Base-by-base conservation (phyloP, 2,113 vertebrate genomes). In the Sphyrna mokarran region DNA sequence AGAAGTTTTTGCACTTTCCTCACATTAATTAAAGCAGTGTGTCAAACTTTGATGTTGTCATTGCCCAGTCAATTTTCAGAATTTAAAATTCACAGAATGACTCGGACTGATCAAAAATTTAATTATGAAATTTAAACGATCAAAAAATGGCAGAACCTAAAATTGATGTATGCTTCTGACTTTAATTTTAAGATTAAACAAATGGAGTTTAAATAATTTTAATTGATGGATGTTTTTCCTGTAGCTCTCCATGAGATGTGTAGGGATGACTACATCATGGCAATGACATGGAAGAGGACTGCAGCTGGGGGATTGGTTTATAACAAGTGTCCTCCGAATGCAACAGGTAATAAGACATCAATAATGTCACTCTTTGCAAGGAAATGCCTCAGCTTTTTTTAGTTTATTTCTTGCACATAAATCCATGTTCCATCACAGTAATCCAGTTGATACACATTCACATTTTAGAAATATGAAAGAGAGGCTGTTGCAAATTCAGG, bases 301-400 rank as follows among this genome's bases (percentile, higher is more conserved):
- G 98, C 99, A 0, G 99, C 98, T 0, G 99, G 99, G 85, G 99
- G 99, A 96, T 98, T 98, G 9, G 98, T 99, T 97, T 99, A 99
- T 97, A 99, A 99, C 97, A 99, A 99, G 96, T 99, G 99, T 97
- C 99, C 99, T 96, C 98, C 99, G 96, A 99, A 99, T 0, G 98
- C 99, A 97, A 99, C 99, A 95, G 99, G 99, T 99, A 96, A 98
- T 54, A 76, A 14, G 20, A 29, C 48, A 23, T 29, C 37, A 70
- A 29, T 70, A 72, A 69, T 37, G 23, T 26, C 40, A 68, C 58
- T 5, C 40, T 54, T 14, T 14, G 5, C 26, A 90, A 16, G 13
- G 54, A 90, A 61, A 89, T 89, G 13, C 23, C 26, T 90, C 54
- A 90, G 16, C 26, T 37, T 33, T 20, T 66, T 93, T n/a, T 37